phyloP scores from a whole-genome alignment of 2,888 invertebrate genomes.

The Ceratothoa steindachneri region DNA sequence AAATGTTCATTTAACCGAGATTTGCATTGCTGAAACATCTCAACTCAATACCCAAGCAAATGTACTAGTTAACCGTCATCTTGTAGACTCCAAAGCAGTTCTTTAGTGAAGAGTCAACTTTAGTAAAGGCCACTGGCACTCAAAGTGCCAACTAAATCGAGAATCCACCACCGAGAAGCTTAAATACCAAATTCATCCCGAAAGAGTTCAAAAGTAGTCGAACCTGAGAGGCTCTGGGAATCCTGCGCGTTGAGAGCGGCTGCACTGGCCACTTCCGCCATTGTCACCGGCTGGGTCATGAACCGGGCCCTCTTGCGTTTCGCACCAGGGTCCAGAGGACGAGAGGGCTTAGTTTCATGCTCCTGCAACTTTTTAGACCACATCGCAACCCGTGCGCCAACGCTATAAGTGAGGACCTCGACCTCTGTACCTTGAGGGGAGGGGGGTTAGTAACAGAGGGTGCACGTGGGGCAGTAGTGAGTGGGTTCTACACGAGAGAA shows the following conservation, averaged over 20 bases:
- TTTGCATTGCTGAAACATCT: no score
- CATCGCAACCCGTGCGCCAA: conserved; percentile 40
- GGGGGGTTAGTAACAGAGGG: not conserved
- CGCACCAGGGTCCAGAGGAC: conserved; percentile 25
- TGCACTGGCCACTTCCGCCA: conserved; percentile 65
- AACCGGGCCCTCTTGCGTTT: conserved; percentile 57
- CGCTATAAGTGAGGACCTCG: conserved; percentile 17
- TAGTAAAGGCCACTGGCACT: no score
- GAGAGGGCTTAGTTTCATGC: not conserved
- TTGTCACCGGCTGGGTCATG: conserved; percentile 68
- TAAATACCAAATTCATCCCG: no score
- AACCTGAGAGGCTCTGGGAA: not conserved
- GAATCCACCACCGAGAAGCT: no score
- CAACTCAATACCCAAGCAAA: no score
- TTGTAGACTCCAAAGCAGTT: no score
- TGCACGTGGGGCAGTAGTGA: not conserved
- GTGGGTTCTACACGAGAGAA: not conserved
- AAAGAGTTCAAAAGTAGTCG: no score
- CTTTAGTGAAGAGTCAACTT: no score
- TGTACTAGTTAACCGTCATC: no score
- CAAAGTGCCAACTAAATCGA: no score
- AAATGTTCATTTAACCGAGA: no score
- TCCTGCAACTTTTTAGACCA: conserved; percentile 41
- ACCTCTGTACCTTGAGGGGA: not conserved
- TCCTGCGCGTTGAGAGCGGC: conserved; percentile 50